These are phyloP conservation scores for Alouatta caraya DNA, from an alignment of 2,797 vertebrate species.

Conservation along the genomic window DNA sequence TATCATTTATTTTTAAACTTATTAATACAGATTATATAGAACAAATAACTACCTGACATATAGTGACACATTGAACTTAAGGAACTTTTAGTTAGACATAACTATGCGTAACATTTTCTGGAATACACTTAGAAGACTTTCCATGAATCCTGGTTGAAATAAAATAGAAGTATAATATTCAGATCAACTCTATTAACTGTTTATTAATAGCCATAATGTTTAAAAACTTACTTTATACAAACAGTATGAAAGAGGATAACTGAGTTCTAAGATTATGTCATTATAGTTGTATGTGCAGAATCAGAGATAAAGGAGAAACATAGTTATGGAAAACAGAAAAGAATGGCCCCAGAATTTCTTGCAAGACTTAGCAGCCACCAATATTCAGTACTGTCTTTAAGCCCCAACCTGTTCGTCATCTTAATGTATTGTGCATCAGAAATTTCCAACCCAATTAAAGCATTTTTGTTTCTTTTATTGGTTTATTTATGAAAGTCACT, in stretches of 20 bases:
- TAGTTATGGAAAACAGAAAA: not conserved
- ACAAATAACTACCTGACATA: not conserved
- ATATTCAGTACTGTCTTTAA: not conserved
- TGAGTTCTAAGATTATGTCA: not conserved
- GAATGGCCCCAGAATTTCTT: not conserved
- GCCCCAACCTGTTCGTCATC: not conserved
- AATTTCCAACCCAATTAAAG: not conserved
- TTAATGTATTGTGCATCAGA: not conserved
- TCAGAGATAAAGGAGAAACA: not conserved
- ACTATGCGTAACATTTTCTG: not conserved
- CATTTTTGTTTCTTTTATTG: not conserved
- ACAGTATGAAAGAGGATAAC: constrained; percentile 11
- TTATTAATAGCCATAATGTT: not conserved
- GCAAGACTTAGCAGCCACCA: not conserved
- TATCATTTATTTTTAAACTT: not conserved
- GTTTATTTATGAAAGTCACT: not conserved
- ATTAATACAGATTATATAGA: not conserved
- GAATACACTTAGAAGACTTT: constrained; percentile 18
- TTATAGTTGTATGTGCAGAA: not conserved
- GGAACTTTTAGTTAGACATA: constrained; percentile 11
- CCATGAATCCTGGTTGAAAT: constrained; percentile 24
- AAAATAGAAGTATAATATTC: not conserved
- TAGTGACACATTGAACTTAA: constrained; percentile 8
- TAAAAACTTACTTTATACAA: not conserved
- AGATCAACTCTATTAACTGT: not conserved